Evolutionary conservation across 2,888 invertebrate species (phyloP).

Genomic region (Drosophila demipolita): DNA sequence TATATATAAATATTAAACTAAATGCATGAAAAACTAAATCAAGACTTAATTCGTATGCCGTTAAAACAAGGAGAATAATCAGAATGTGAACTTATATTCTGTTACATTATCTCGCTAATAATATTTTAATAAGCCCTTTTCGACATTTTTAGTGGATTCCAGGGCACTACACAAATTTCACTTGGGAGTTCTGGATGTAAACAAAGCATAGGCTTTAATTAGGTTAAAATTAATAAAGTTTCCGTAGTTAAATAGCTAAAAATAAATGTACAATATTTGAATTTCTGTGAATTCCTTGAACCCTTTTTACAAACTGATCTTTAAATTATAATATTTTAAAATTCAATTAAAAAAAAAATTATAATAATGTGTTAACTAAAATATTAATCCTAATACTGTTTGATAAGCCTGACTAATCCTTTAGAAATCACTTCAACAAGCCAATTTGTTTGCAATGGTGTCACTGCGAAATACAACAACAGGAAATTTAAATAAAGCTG

Average conservation of each 20-base stretch:
- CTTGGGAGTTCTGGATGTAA: not conserved
- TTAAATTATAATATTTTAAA: not conserved
- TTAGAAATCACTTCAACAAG: not conserved
- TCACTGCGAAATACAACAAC: constrained; percentile 14
- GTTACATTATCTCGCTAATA: too few relatives aligned
- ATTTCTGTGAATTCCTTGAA: not conserved
- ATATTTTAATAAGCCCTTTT: not conserved
- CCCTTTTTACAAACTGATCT: not conserved
- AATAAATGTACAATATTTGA: not conserved
- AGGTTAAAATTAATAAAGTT: too few relatives aligned
- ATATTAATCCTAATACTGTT: not conserved
- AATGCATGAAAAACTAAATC: not conserved
- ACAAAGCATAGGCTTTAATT: not conserved
- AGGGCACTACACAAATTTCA: not conserved
- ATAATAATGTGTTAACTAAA: not conserved
- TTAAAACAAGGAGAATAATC: not conserved
- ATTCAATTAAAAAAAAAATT: not conserved
- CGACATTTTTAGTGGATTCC: not conserved
- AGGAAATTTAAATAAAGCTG: constrained; percentile 26
- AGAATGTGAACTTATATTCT: not conserved
- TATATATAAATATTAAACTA: not conserved
- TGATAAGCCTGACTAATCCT: not conserved
- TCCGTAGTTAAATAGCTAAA: not conserved
- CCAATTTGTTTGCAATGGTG: constrained; percentile 11
- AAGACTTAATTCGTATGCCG: not conserved